Evolutionary conservation across 2,797 vertebrate species (phyloP).

Genomic region (Diplodus sargus): DNA sequence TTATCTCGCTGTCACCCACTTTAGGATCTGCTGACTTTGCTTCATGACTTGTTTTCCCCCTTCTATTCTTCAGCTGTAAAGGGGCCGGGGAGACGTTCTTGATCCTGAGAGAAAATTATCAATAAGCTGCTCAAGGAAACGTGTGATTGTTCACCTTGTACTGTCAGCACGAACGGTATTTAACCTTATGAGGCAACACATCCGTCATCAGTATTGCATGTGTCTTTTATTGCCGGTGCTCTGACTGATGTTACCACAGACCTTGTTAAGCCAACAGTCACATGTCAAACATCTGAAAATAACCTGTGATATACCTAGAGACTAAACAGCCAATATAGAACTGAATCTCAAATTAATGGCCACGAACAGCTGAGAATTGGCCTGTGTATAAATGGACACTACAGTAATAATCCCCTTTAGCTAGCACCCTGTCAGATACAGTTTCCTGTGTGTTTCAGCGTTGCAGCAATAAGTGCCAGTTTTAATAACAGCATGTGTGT

Average conservation of each 20-base stretch:
- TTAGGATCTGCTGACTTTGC: constrained; percentile 63
- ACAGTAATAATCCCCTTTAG: background rate
- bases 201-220: background rate
- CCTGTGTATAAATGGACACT: background rate
- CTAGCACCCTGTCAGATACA: background rate
- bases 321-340: background rate
- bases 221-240: background rate
- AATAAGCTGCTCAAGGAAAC: background rate
- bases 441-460: background rate
- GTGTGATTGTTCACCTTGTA: constrained; percentile 14
- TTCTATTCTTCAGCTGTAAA: constrained; percentile 22
- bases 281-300: background rate
- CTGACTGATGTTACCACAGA: background rate
- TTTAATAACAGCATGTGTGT: background rate
- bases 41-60: background rate
- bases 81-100: background rate
- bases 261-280: background rate
- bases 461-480: constrained; percentile 6
- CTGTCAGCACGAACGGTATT: background rate
- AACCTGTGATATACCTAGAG: background rate
- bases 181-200: background rate
- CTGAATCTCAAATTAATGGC: background rate
- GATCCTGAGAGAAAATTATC: constrained; percentile 30
- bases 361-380: background rate
- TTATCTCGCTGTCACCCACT: constrained; percentile 64